Evolutionary conservation across 1,140 invertebrate genomes (phyloP).

Genomic region (Holotrichia oblita): DNA sequence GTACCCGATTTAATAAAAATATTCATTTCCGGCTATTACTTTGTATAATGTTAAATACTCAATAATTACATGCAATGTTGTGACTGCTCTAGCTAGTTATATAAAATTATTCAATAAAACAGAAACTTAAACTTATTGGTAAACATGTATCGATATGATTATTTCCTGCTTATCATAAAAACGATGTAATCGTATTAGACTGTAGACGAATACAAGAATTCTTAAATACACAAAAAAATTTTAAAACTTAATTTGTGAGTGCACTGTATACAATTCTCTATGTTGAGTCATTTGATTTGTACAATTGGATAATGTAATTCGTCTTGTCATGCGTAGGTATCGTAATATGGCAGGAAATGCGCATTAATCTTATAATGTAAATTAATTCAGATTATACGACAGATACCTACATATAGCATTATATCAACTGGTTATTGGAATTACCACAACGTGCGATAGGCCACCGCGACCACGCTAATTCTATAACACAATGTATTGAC

Average conservation of each 20-base stretch:
- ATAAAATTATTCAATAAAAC: too few relatives aligned
- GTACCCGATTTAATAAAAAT: background rate
- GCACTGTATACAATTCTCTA: too few relatives aligned
- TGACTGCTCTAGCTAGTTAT: too few relatives aligned
- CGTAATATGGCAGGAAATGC: conserved; percentile 29
- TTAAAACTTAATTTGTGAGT: too few relatives aligned
- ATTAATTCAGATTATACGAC: conserved; percentile 32
- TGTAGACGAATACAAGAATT: too few relatives aligned
- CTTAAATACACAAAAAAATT: too few relatives aligned
- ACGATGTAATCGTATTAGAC: too few relatives aligned
- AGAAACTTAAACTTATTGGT: too few relatives aligned
- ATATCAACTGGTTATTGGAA: conserved; percentile 29
- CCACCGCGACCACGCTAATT: background rate
- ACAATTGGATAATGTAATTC: conserved; percentile 29
- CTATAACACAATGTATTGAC: background rate
- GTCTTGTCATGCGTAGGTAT: conserved; percentile 19
- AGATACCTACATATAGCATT: background rate
- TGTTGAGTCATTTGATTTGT: conserved; percentile 24
- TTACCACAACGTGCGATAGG: conserved; percentile 17
- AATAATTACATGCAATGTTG: too few relatives aligned
- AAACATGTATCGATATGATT: too few relatives aligned
- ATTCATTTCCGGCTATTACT: background rate
- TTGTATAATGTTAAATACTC: background rate
- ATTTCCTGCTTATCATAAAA: too few relatives aligned
- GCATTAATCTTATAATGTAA: conserved; percentile 36